phyloP scores from a whole-genome alignment of 2,888 invertebrate species.

The Oligia fasciuncula region DNA sequence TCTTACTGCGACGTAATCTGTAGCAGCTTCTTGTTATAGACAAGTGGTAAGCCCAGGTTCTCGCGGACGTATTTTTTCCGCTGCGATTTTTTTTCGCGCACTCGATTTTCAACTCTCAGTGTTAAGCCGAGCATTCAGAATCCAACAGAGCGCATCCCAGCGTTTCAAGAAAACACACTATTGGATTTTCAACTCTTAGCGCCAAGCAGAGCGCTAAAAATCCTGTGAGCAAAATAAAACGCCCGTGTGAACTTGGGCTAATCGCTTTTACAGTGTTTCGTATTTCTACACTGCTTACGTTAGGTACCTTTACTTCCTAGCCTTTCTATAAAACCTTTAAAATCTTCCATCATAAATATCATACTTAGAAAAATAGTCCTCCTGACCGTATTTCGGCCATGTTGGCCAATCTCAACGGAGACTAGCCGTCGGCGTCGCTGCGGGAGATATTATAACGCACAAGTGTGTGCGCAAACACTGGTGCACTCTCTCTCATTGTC shows the following conservation, averaged over 20 bases:
- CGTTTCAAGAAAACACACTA: not conserved
- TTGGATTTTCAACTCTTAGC: not conserved
- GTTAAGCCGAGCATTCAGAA: not conserved
- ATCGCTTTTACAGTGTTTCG: not conserved
- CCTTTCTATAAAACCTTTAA: not conserved
- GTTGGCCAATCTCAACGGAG: too few species aligned
- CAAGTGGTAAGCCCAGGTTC: not conserved
- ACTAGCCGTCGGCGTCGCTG: too few species aligned
- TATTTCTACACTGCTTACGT: not conserved
- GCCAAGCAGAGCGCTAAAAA: too few species aligned
- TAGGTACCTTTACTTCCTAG: not conserved
- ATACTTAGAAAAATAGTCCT: not conserved
- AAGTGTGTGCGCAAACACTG: too few species aligned
- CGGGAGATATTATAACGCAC: too few species aligned
- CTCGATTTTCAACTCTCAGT: not conserved
- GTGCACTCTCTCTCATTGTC: too few species aligned
- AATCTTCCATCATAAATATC: not conserved
- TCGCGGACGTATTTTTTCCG: not conserved
- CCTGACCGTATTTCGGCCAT: too few species aligned
- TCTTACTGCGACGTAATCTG: not conserved
- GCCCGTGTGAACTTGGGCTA: not conserved
- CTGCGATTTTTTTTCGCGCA: not conserved
- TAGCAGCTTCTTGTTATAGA: not conserved
- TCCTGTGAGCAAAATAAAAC: too few species aligned
- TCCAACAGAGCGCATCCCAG: not conserved